Base-by-base conservation (phyloP, 2,888 invertebrate genomes). In the Dione vanillae region DNA sequence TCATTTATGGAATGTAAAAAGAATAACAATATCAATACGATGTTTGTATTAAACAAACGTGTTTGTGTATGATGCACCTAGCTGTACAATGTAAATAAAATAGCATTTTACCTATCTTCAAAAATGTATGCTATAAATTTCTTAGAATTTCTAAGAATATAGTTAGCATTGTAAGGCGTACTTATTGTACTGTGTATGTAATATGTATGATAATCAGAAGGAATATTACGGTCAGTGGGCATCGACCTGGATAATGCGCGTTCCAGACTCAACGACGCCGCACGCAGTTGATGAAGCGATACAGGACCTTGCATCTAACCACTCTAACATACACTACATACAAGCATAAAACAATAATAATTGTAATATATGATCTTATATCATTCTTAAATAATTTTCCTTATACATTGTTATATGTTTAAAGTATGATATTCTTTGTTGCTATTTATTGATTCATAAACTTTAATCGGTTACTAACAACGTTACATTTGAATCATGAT, bases 241-340 rank as follows among this genome's bases (percentile, higher is more conserved):
- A 82, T 76, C 82, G 89, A 81, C 87, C 88, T 84, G 84, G 78
- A 87, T 85, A 82, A 65, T 75, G 54, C 72, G 77, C 78, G 82
- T 76, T 82, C 83, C 84, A 89, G 88, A 88, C 88, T 74, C 69
- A 71, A 74, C 72, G 87, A 83, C 87, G 87, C 86, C 85, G 66
- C 77, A 73, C 73, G 79, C 78, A 79, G 80, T 71, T 75, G 72
- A 78, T 75, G 70, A 70, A 69, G 67, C 71, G 69, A 62, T 56
- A 64, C 27, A 64, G 70, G 70, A 75, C 71, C 73, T 71, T 74
- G 68, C 62, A 51, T 71, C 67, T 71, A 73, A 72, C 77, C 59
- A 69, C 35, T 61, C 71, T 62, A 47, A 51, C 41, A 66, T 49
- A 66, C n/a, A n/a, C 40, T 65, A 65, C 51, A 59, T 65, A 65